Evolutionary conservation across 2,888 invertebrate species (phyloP).

Genomic region (Nebria brevicollis): DNA sequence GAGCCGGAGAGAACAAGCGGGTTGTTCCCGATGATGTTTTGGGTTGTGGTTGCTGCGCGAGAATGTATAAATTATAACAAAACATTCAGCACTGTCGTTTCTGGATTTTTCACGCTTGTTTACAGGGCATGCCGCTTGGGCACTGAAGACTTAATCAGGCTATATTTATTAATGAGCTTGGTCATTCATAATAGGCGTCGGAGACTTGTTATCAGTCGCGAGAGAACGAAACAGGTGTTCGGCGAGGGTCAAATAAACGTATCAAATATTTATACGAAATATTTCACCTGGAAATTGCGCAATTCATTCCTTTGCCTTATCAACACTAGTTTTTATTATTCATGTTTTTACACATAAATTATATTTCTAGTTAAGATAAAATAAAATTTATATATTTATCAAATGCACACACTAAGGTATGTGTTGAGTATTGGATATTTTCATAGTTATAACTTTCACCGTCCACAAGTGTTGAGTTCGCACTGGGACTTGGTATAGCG

Average conservation of each 20-base stretch:
- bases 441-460: not conserved
- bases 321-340: not conserved
- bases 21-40: not conserved
- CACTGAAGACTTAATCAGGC: slow-evolving; percentile 42
- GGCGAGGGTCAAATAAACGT: slow-evolving; percentile 21
- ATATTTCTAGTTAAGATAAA: not conserved
- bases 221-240: slow-evolving; percentile 29
- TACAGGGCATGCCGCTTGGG: not conserved
- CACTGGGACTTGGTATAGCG: not conserved
- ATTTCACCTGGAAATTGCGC: slow-evolving; percentile 26
- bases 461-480: not conserved
- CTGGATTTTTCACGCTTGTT: slow-evolving; percentile 29
- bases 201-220: slow-evolving; percentile 36
- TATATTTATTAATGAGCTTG: slow-evolving; percentile 45
- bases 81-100: not conserved
- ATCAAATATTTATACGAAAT: slow-evolving; percentile 36
- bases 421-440: no score
- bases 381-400: not conserved
- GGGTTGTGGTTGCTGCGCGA: slow-evolving; percentile 2
- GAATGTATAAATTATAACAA: not conserved
- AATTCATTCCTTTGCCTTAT: not conserved
- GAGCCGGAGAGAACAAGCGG: not conserved
- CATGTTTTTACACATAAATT: not conserved
- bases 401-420: no score
- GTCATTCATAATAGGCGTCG: slow-evolving; percentile 43